Conservation (phyloP, 2,888 invertebrate genomes). For the Seladonia tumulorum region DNA sequence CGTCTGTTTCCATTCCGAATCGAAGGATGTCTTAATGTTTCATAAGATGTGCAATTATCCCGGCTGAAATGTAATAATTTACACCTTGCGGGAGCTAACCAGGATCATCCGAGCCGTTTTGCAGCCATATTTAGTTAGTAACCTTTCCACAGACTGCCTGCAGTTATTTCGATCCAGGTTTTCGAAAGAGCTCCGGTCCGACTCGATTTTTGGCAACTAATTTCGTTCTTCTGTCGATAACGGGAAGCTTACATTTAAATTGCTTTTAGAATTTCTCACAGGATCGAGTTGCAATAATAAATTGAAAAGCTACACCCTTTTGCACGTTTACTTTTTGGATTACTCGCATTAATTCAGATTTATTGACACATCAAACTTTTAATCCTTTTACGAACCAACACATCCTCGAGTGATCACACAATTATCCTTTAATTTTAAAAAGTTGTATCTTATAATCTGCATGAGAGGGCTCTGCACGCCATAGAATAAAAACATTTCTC, state of each 20-base stretch:
- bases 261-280: neutral
- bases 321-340: neutral
- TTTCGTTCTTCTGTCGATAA: neutral
- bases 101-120: neutral
- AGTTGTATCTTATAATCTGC: neutral
- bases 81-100: neutral
- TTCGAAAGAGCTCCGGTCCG: neutral
- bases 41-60: conserved; percentile 2
- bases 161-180: neutral
- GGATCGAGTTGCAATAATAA: neutral
- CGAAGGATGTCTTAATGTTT: conserved; percentile 21
- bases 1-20: neutral
- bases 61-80: neutral
- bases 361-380: neutral
- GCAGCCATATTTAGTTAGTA: neutral
- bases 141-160: neutral
- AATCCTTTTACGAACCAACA: neutral
- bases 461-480: too few species aligned
- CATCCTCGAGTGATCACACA: neutral
- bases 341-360: neutral
- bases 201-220: neutral
- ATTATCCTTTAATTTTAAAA: neutral
- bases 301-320: neutral
- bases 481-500: too few species aligned
- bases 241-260: neutral